Conservation (phyloP, 2,113 vertebrate genomes). For the Bothrops jararaca region DNA sequence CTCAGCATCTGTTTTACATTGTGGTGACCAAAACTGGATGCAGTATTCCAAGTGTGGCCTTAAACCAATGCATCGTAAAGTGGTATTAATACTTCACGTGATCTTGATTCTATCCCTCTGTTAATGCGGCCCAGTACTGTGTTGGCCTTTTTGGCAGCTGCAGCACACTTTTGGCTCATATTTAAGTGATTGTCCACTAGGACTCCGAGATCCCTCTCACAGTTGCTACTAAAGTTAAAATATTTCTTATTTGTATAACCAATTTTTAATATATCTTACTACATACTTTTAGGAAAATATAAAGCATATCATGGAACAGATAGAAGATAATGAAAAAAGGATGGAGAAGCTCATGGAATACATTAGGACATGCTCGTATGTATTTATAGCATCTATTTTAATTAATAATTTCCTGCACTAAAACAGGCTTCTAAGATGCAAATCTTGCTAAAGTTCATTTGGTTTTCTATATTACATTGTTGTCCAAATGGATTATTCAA, state of each 20-base stretch:
- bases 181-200: no score
- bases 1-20: no score
- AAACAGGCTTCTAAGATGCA: neutral
- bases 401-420: neutral
- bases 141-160: no score
- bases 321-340: conserved; percentile 78
- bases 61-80: no score
- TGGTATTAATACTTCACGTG: no score
- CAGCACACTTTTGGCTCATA: no score
- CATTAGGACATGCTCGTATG: conserved; percentile 80
- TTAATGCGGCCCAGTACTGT: no score
- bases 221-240: no score
- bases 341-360: conserved; percentile 87
- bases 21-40: no score
- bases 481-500: neutral
- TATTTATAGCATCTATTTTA: conserved; percentile 34
- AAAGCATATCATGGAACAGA: conserved; percentile 73
- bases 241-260: neutral
- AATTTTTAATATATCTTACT: conserved; percentile 18
- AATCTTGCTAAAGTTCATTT: neutral
- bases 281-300: conserved; percentile 74
- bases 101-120: no score
- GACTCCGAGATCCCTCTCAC: no score
- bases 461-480: neutral
- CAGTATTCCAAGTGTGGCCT: no score